Evolutionary conservation across 2,113 vertebrate species (phyloP), one percentile per base, ranked within the genome.

Genomic region (Trochalopteron elliotii): DNA sequence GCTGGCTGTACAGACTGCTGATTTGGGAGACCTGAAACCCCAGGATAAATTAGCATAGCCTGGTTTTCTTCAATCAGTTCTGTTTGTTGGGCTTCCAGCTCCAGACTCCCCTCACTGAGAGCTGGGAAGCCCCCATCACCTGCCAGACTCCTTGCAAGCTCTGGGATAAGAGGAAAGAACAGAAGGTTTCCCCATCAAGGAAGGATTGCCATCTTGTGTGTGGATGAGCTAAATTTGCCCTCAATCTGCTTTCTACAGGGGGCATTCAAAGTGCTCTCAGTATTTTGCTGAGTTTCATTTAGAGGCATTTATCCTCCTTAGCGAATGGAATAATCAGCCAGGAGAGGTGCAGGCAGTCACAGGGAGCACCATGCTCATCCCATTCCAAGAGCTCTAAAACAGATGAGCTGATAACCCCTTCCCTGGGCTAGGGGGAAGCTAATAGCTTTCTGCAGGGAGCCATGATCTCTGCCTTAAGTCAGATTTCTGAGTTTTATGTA

Each of bases 391-490:
- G 31, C 67, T 53, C 31, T 47, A 15, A 76, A 71, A 7, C 30
- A 92, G 31, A n/a, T 44, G 23, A 88, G 40, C 8, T 40, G 52
- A 60, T 18, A 57, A 22, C 7, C 13, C 19, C 11, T 40, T 16
- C 15, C 31, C 35, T 27, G 30, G 35, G 22, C 8, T 9, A 10
- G 14, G 5, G 23, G 31, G 27, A 3, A 70, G 35, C 31, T 56
- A 33, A 77, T 2, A 5, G 21, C 19, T n/a, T 45, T 76, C 61
- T 88, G 27, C 59, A 72, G 60, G 52, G 33, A 87, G 68, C n/a
- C 23, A 31, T 0, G 0, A 15, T 45, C 20, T 9, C 37, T 61
- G 4, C 39, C 9, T 81, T 23, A 49, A 31, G 17, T 69, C 21
- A 50, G 14, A 60, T 50, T 49, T 2, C 47, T 76, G 79, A 37